These are phyloP conservation scores for Acanthisitta chloris DNA, from an alignment of 2,113 vertebrate species.

Conservation along the genomic window DNA sequence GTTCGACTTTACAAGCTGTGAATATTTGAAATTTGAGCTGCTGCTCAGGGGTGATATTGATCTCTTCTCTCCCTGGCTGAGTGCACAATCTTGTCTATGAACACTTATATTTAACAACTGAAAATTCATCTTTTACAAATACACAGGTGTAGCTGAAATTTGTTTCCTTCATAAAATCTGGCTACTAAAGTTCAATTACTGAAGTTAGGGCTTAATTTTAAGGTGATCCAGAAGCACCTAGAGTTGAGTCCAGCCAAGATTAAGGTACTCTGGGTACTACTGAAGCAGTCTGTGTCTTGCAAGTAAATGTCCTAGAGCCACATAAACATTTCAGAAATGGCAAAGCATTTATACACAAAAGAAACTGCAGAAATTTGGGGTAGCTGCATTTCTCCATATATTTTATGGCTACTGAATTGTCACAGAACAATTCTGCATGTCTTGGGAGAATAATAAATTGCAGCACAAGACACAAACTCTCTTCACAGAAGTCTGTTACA, in stretches of 20 bases:
- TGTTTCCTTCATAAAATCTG: slow-evolving; percentile 24
- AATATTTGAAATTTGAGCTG: slow-evolving; percentile 52
- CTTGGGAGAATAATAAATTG: neutral
- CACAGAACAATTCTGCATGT: neutral
- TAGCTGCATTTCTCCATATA: neutral
- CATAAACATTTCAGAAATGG: neutral
- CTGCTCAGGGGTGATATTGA: slow-evolving; percentile 25
- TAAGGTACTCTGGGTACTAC: neutral
- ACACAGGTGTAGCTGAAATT: slow-evolving; percentile 15
- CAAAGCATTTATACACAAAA: neutral
- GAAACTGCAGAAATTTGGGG: neutral
- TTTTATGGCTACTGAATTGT: neutral
- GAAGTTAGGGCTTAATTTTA: neutral
- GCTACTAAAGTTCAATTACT: slow-evolving; percentile 38
- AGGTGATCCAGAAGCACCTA: neutral
- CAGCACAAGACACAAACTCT: neutral
- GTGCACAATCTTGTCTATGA: slow-evolving; percentile 14
- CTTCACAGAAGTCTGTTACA: neutral
- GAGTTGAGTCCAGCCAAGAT: neutral
- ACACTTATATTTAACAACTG: neutral
- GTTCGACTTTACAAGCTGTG: slow-evolving; percentile 40
- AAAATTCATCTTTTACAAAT: slow-evolving; percentile 40
- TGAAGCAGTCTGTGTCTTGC: neutral
- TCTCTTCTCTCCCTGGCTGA: slow-evolving; percentile 16
- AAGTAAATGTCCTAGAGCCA: neutral